These are phyloP conservation scores for Melanaphis sacchari DNA, from an alignment of 1,140 invertebrate genomes.

Conservation along the genomic window DNA sequence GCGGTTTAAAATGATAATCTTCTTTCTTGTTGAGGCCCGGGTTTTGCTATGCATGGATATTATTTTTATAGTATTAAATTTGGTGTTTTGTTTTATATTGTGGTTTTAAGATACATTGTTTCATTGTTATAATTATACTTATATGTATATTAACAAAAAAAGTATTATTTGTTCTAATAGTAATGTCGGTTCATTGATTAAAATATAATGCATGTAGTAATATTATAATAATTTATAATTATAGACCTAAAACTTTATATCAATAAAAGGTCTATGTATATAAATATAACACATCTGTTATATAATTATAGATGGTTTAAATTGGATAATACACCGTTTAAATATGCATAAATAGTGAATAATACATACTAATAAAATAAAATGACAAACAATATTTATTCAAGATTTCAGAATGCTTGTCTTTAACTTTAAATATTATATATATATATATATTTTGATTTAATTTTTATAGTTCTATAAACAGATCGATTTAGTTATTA, in stretches of 20 bases:
- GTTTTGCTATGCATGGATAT: too few relatives aligned
- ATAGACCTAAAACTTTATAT: background rate
- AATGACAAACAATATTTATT: background rate
- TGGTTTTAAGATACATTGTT: too few relatives aligned
- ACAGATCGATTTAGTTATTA: background rate
- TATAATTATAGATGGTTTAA: background rate
- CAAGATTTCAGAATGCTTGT: background rate
- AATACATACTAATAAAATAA: background rate
- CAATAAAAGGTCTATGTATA: background rate
- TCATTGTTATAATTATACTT: too few relatives aligned
- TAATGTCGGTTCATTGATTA: background rate
- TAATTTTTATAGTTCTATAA: background rate
- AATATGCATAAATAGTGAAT: background rate
- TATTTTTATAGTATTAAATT: too few relatives aligned
- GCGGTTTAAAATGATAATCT: too few relatives aligned
- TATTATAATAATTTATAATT: background rate
- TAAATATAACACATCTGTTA: background rate
- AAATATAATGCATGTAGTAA: background rate
- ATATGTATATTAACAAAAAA: background rate
- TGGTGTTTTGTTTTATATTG: too few relatives aligned
- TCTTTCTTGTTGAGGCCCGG: too few relatives aligned
- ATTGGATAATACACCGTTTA: background rate
- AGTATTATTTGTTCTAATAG: background rate
- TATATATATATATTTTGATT: too few relatives aligned
- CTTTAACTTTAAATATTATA: background rate